Conservation (phyloP, 2,797 vertebrate species). For the Hippopotamyrus pictus region DNA sequence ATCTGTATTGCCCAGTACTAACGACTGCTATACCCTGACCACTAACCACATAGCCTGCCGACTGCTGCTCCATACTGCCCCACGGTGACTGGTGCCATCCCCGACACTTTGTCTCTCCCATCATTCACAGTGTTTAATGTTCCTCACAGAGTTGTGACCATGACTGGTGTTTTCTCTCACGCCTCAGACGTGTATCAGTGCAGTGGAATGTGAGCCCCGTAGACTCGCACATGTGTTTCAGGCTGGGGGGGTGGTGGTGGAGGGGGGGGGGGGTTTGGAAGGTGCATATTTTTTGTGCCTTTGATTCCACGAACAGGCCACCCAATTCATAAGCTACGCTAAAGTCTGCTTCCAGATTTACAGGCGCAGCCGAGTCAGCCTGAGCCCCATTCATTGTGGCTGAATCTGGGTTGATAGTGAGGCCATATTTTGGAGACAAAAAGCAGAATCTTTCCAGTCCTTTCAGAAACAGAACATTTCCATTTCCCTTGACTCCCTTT, state of each 20-base stretch:
- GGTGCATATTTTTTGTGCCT: background rate
- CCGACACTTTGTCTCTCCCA: background rate
- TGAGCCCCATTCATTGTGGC: background rate
- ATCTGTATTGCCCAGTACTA: background rate
- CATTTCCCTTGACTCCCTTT: background rate
- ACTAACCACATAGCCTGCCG: background rate
- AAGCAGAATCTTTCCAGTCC: background rate
- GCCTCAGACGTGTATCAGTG: constrained; percentile 13
- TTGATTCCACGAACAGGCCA: background rate
- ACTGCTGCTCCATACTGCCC: background rate
- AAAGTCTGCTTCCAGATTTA: constrained; percentile 1
- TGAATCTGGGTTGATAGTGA: background rate
- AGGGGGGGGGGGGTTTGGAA: background rate
- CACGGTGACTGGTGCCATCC: background rate
- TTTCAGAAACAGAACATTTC: background rate
- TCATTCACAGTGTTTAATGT: background rate
- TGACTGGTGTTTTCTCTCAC: background rate
- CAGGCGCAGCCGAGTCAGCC: background rate
- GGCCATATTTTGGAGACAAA: background rate
- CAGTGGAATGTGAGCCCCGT: constrained; percentile 11
- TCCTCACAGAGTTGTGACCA: background rate
- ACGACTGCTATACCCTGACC: background rate
- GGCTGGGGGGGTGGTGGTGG: background rate
- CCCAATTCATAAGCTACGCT: background rate
- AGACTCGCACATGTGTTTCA: background rate